These are phyloP conservation scores for Hypena proboscidalis DNA, from an alignment of 2,888 invertebrate genomes.

Conservation along the genomic window DNA sequence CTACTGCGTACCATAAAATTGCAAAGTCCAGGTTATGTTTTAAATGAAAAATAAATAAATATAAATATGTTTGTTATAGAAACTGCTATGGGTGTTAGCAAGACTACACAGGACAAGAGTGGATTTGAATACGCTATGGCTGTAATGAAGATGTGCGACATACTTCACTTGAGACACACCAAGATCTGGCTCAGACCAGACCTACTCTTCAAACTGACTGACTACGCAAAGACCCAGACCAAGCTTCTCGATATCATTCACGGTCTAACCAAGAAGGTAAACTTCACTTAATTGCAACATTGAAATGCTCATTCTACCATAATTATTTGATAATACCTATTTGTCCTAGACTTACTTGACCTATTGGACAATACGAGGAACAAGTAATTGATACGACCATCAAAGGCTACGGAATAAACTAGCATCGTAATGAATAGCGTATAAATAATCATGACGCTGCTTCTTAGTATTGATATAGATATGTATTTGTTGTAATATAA, in stretches of 20 bases:
- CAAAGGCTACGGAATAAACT: slow-evolving; percentile 29
- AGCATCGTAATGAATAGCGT: slow-evolving; percentile 23
- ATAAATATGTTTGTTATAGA: slow-evolving; percentile 81
- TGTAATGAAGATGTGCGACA: slow-evolving; percentile 96
- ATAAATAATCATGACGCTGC: slow-evolving; percentile 12
- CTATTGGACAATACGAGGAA: slow-evolving; percentile 26
- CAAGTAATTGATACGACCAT: slow-evolving; percentile 22
- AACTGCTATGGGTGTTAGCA: slow-evolving; percentile 95
- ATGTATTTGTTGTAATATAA: not conserved
- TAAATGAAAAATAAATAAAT: no score
- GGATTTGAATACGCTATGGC: slow-evolving; percentile 95
- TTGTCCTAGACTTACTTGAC: slow-evolving; percentile 23
- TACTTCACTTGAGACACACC: slow-evolving; percentile 92
- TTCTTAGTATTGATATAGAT: not conserved
- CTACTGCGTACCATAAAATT: no score
- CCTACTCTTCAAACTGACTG: slow-evolving; percentile 90
- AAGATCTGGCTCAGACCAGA: slow-evolving; percentile 92
- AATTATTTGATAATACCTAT: slow-evolving; percentile 3
- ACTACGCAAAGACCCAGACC: slow-evolving; percentile 90
- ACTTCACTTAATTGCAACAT: not conserved
- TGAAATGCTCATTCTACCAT: not conserved
- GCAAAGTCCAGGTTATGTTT: no score
- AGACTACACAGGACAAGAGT: slow-evolving; percentile 91
- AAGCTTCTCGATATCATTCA: slow-evolving; percentile 91
- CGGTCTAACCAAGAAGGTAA: slow-evolving; percentile 91